Percentiles rank a stretch among this genome's conserved stretches.
These are phyloP conservation scores for Carassius gibelio DNA, from an alignment of 2,113 vertebrate species.

Conservation along the genomic window DNA sequence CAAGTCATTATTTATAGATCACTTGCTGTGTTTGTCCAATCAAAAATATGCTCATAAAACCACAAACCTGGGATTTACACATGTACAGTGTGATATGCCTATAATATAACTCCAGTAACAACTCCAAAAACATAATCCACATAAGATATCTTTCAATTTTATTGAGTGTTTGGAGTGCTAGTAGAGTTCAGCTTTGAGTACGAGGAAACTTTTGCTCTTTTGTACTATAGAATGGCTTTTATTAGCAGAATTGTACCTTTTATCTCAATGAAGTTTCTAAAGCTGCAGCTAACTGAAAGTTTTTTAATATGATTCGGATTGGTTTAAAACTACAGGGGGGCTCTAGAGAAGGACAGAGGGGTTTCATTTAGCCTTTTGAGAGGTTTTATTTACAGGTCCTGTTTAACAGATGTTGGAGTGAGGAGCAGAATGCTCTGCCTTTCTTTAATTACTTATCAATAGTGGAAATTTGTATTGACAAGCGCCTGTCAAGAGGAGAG, in stretches of 20 bases:
- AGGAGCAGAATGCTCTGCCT: slow-evolving; percentile 60
- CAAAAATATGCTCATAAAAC: not conserved
- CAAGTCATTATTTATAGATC: not conserved
- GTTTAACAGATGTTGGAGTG: slow-evolving; percentile 78
- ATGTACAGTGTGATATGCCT: not conserved
- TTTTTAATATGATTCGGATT: slow-evolving; percentile 53
- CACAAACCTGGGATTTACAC: not conserved
- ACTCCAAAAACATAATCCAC: not conserved
- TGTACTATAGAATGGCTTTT: not conserved
- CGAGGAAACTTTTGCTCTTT: not conserved
- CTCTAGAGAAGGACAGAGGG: slow-evolving; percentile 28
- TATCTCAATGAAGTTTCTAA: slow-evolving; percentile 32
- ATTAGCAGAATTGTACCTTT: not conserved
- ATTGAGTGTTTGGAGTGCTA: not conserved
- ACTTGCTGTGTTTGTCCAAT: not conserved
- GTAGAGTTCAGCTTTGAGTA: not conserved
- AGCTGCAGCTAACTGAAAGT: slow-evolving; percentile 37
- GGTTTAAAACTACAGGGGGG: slow-evolving; percentile 44
- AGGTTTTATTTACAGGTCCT: slow-evolving; percentile 69
- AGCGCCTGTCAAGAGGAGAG: slow-evolving; percentile 72
- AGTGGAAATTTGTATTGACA: slow-evolving; percentile 82
- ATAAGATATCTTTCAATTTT: no score
- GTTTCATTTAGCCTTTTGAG: slow-evolving; percentile 53
- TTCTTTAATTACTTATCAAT: slow-evolving; percentile 82
- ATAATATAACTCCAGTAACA: not conserved